A percentile compares a stretch with the other conserved stretches of the same genome.
phyloP scores from a whole-genome alignment of 2,113 vertebrate genomes.

The Plecotus auritus region DNA sequence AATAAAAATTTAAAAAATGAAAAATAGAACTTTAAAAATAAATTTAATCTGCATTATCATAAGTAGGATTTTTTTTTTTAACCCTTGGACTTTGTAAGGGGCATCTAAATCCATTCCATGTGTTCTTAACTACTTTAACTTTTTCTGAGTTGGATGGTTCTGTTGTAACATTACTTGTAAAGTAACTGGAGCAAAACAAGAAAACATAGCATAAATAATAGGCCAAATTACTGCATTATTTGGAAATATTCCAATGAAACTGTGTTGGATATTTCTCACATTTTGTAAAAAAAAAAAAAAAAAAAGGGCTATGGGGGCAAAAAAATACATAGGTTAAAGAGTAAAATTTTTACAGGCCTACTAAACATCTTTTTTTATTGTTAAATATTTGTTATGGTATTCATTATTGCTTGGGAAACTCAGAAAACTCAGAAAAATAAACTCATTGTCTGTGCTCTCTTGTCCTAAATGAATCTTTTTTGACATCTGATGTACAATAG shows the following conservation, averaged over 20 bases:
- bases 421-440: neutral
- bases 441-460: neutral
- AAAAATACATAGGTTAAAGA: neutral
- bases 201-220: neutral
- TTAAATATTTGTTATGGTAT: neutral
- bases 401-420: neutral
- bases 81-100: neutral
- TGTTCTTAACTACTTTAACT: neutral
- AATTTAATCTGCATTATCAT: neutral
- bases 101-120: neutral
- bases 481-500: neutral
- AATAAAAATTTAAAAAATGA: too few relatives aligned
- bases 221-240: neutral
- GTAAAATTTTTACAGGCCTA: neutral
- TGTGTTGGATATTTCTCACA: neutral
- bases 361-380: neutral
- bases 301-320: neutral
- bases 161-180: neutral
- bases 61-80: neutral
- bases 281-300: neutral
- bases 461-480: conserved; percentile 1
- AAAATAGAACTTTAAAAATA: neutral
- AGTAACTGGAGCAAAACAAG: neutral
- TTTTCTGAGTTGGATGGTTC: neutral
- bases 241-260: neutral